Evolutionary conservation across 1,140 invertebrate species (phyloP).

Genomic region (Ceratitis capitata): DNA sequence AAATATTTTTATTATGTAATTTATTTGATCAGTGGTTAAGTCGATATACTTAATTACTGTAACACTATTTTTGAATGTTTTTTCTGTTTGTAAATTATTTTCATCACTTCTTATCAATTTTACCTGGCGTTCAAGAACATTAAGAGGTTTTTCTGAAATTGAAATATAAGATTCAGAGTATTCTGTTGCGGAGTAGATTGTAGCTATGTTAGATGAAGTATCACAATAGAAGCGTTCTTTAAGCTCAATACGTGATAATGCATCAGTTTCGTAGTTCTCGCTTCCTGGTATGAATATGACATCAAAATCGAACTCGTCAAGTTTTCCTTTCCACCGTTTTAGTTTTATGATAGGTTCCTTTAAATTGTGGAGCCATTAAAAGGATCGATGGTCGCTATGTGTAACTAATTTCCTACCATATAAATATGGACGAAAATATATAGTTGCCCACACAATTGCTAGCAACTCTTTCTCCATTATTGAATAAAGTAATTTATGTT

Average conservation of each 20-base stretch:
- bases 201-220: conserved; percentile 14
- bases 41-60: neutral
- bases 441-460: neutral
- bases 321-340: neutral
- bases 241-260: neutral
- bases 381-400: neutral
- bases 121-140: neutral
- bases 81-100: neutral
- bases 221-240: neutral
- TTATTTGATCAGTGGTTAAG: conserved; percentile 15
- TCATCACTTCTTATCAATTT: neutral
- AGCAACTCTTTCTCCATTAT: neutral
- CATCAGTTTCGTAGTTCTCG: neutral
- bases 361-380: neutral
- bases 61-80: neutral
- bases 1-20: neutral
- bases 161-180: conserved; percentile 18
- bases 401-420: neutral
- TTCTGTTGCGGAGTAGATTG: conserved; percentile 5
- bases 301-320: neutral
- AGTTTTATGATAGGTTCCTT: neutral
- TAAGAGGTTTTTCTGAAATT: neutral
- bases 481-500: neutral
- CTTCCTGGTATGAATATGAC: neutral
- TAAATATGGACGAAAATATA: neutral